Conservation (phyloP, 2,888 invertebrate genomes). For the Xylota sylvarum region DNA sequence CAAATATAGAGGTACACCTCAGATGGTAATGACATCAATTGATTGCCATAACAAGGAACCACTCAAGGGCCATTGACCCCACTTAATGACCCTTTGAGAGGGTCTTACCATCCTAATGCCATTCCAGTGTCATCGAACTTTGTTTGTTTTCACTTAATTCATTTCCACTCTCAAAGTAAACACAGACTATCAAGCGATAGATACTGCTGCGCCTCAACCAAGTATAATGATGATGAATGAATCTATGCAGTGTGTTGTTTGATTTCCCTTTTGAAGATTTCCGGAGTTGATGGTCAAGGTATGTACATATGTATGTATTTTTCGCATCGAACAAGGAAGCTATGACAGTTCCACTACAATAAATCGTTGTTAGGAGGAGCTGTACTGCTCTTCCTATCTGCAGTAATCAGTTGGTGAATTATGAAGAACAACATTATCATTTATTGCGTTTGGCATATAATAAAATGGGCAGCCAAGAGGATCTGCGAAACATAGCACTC, state of each 20-base stretch:
- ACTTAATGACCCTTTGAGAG: conserved; percentile 15
- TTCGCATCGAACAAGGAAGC: conserved; percentile 6
- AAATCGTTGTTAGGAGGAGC: conserved; percentile 41
- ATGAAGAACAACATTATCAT: conserved; percentile 52
- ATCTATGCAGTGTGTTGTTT: conserved; percentile 47
- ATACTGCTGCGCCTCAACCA: not conserved
- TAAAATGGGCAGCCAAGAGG: conserved; percentile 28
- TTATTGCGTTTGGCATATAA: conserved; percentile 25
- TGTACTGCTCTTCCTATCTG: conserved; percentile 27
- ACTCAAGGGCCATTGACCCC: conserved; percentile 13
- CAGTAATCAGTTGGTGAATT: conserved; percentile 69
- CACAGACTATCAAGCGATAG: not conserved
- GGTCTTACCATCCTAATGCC: conserved; percentile 18
- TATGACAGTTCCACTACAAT: conserved; percentile 23
- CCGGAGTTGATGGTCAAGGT: conserved; percentile 35
- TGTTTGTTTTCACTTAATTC: conserved; percentile 41
- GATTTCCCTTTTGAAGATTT: conserved; percentile 60
- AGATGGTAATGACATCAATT: conserved; percentile 18
- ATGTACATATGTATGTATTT: not conserved
- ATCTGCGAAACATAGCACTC: conserved; percentile 35
- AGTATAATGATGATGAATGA: conserved; percentile 43
- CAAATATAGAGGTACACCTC: not conserved
- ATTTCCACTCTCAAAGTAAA: conserved; percentile 4
- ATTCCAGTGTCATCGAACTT: conserved; percentile 55
- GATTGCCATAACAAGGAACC: conserved; percentile 36